Evolutionary conservation across 1,140 invertebrate genomes (phyloP).

Genomic region (Ostrea denselamellosa): DNA sequence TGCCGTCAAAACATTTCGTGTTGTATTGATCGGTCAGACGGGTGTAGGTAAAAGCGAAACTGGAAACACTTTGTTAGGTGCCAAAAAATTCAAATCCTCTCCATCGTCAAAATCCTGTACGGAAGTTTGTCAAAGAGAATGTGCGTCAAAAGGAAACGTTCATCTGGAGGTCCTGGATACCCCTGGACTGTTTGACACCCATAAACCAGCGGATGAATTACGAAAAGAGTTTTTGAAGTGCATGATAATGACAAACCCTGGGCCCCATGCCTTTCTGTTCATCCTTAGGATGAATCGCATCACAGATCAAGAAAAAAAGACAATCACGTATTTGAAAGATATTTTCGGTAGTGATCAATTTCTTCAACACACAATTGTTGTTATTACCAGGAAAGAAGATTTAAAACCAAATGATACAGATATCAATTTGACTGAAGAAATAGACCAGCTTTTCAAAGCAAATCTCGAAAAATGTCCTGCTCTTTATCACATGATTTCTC

Average conservation of each 20-base stretch:
- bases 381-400: constrained; percentile 46
- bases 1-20: not conserved
- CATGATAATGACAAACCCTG: constrained; percentile 53
- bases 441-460: not conserved
- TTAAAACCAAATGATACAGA: not conserved
- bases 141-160: not conserved
- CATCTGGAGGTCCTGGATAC: constrained; percentile 47
- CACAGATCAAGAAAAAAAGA: constrained; percentile 49
- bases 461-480: not conserved
- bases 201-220: constrained; percentile 22
- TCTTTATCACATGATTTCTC: not conserved
- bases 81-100: constrained; percentile 12
- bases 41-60: constrained; percentile 49
- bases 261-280: constrained; percentile 57
- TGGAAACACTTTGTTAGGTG: constrained; percentile 46
- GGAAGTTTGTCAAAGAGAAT: constrained; percentile 40
- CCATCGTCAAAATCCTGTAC: constrained; percentile 41
- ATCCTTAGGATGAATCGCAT: constrained; percentile 46
- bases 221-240: constrained; percentile 52
- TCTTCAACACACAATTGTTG: constrained; percentile 42
- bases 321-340: constrained; percentile 4
- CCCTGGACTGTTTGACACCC: constrained; percentile 52
- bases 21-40: constrained; percentile 49
- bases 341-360: constrained; percentile 42
- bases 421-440: not conserved